Evolutionary conservation across 2,113 vertebrate species (phyloP), one percentile per base, ranked within the genome.

Genomic region (Perognathus longimembris): DNA sequence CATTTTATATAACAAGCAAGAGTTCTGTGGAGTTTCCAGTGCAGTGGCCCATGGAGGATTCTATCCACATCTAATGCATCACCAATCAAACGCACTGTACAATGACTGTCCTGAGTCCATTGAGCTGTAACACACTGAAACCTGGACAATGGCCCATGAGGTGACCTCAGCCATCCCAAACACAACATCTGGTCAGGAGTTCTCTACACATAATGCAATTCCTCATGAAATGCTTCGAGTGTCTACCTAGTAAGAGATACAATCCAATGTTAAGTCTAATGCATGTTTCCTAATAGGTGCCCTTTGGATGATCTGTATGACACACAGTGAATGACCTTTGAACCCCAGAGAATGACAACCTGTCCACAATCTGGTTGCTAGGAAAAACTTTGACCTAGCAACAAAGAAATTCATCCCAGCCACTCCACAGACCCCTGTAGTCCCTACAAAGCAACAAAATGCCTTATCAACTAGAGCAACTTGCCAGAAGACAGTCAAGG

Each of bases 401-500:
- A 30, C 11, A 11, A 61, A 28, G 54, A 81, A 89, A 15, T 30
- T 7, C 28, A 91, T 20, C 10, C 26, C 70, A 85, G 24, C 45
- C 10, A 88, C 69, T 73, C n/a, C 40, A 50, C 3, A 8, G 34
- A 4, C 24, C 66, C 75, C 63, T 40, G 14, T 20, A 17, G 7
- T 45, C 82, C 66, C 78, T 77, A 36, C 32, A 84, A 85, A 74
- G 18, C 36, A 70, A 59, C 45, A 78, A 3, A 30, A 79, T 10
- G 85, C 61, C 73, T 57, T 74, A 78, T 70, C 86, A 73, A 77
- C 38, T 3, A 40, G 78, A 73, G 18, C 1, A 82, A 79, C 24
- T 88, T 88, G 22, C 64, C 94, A 32, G 28, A 88, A 85, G 34
- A 90, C 20, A 85, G 32, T 11, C 66, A 88, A 93, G 84, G 79